Base-by-base conservation (phyloP, 2,797 vertebrate genomes). In the Melanotaenia boesemani region DNA sequence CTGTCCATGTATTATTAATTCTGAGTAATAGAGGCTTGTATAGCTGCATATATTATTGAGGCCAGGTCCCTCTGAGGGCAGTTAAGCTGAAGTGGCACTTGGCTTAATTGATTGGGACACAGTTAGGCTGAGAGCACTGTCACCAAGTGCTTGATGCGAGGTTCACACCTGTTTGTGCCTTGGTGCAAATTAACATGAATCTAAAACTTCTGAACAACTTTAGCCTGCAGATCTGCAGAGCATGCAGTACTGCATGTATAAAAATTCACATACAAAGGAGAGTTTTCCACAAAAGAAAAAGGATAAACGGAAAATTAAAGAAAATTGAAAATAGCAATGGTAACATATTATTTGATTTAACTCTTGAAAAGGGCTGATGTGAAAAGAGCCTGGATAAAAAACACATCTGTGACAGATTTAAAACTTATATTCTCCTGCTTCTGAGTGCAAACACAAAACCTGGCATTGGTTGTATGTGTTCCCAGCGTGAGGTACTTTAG, bases 41-140 rank as follows among this genome's bases (percentile, higher is more conserved):
- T 87, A 87, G 86, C 74, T 77, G 79, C 86, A 89, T 93, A 87
- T 87, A 92, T 93, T 91, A 93, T 92, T 93, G 88, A 94, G 83
- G 80, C 77, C 71, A 73, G 80, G 84, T 86, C 79, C 79, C 89
- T 84, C 75, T 5, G 83, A 89, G 80, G 81, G 76, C 83, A 72
- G 79, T 92, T 90, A 86, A 85, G 80, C 86, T 89, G 83, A 91
- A 90, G 89, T 92, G 90, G 76, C 76, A 57, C 72, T 86, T 56
- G 66, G 69, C 76, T 91, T 88, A 91, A 92, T 91, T 73, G 85
- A 88, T 90, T 66, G 81, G 75, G 85, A 88, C 80, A 76, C 57
- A 81, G 68, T 82, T 72, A 3, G 72, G 44, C 75, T 69, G 82
- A 76, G 50, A 66, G 76, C 62, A 52, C 57, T 66, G 80, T 91